These are phyloP conservation scores for Anabacerthia variegaticeps DNA, from an alignment of 2,797 vertebrate genomes.

Conservation along the genomic window DNA sequence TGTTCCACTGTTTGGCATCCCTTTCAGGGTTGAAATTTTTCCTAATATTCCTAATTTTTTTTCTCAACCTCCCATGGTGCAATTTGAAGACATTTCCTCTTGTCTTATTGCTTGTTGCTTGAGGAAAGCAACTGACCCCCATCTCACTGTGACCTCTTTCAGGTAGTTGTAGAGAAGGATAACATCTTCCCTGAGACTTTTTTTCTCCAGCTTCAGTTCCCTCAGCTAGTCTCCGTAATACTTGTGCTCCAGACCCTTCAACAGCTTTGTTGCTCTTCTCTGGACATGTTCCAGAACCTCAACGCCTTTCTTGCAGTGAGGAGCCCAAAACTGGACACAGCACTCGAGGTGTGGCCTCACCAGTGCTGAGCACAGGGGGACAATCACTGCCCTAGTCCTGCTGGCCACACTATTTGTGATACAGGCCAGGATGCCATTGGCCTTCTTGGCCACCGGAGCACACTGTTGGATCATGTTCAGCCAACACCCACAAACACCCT, in stretches of 20 bases:
- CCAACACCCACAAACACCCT: background rate
- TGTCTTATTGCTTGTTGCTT: background rate
- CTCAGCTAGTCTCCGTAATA: rapidly evolving
- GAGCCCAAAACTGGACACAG: background rate
- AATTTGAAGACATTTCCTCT: background rate
- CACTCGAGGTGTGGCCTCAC: rapidly evolving
- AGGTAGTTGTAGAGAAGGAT: background rate
- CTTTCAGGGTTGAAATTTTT: background rate
- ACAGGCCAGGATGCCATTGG: background rate
- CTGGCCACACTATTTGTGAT: background rate
- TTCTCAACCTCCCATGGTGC: background rate
- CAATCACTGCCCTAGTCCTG: rapidly evolving
- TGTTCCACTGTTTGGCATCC: background rate
- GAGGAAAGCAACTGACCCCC: background rate
- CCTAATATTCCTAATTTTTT: background rate
- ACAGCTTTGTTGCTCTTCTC: background rate
- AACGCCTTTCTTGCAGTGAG: background rate
- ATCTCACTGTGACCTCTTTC: background rate
- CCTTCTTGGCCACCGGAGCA: background rate
- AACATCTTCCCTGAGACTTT: background rate
- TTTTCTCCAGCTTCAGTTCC: background rate
- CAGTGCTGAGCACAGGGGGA: rapidly evolving
- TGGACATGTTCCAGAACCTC: rapidly evolving
- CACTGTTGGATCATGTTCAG: background rate
- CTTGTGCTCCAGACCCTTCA: background rate